Percentiles rank a stretch among this genome's conserved stretches.
phyloP scores from a whole-genome alignment of 2,888 invertebrate species.

The Gnatocerus cornutus region DNA sequence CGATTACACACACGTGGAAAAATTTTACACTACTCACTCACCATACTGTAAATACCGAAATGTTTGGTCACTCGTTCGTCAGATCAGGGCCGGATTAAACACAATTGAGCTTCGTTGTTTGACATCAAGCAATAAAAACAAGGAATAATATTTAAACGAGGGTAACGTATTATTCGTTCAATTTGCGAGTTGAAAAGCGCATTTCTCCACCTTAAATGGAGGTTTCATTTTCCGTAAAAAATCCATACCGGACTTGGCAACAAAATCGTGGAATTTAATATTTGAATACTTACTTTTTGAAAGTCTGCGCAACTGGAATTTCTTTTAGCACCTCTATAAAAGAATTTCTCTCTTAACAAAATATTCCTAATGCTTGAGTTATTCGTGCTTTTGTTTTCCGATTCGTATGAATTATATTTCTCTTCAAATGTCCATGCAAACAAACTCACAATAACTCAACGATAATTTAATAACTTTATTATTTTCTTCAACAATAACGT shows the following conservation, averaged over 20 bases:
- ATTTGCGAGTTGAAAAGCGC: neutral
- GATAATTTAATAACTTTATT: conserved; percentile 28
- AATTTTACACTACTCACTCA: no score
- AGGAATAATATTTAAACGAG: neutral
- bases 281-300: conserved; percentile 13
- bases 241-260: conserved; percentile 5
- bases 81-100: conserved; percentile 29
- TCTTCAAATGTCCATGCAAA: neutral
- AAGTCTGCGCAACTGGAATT: conserved; percentile 1
- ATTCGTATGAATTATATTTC: conserved; percentile 3
- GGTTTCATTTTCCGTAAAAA: conserved; percentile 10
- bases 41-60: conserved; percentile 23
- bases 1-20: conserved; percentile 17
- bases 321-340: conserved; percentile 25
- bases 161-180: neutral
- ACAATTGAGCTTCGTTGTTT: conserved; percentile 2
- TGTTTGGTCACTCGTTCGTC: conserved; percentile 8
- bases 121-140: neutral
- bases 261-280: conserved; percentile 30
- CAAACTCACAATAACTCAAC: conserved; percentile 5
- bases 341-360: conserved; percentile 7
- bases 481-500: conserved; percentile 26
- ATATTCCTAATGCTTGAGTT: neutral
- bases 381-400: conserved; percentile 1
- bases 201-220: neutral